Evolutionary conservation across 2,888 invertebrate species (phyloP).

Genomic region (Philhelius pedissequus): DNA sequence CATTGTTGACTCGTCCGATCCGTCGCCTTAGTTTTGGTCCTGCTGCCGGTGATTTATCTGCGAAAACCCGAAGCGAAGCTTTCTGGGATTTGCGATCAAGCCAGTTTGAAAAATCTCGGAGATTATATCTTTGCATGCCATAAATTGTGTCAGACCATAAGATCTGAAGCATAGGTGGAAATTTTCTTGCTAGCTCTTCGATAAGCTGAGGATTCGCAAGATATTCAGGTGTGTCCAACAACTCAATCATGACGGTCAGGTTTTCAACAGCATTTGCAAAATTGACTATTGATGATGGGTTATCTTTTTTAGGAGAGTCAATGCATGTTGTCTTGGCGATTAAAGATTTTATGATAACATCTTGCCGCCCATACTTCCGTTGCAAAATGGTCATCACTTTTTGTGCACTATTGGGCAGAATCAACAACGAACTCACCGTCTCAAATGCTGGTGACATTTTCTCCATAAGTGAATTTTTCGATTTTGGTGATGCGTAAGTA

Average conservation of each 20-base stretch:
- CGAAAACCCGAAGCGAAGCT: not conserved
- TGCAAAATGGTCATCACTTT: not conserved
- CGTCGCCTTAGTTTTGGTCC: not conserved
- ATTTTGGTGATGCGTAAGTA: not conserved
- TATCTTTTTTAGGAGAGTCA: not conserved
- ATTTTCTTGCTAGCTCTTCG: not conserved
- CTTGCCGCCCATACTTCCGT: not conserved
- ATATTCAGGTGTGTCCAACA: not conserved
- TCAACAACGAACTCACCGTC: not conserved
- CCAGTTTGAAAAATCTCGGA: not conserved
- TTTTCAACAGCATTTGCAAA: conserved; percentile 29
- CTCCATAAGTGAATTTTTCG: no score
- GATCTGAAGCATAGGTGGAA: not conserved
- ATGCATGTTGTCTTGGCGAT: not conserved
- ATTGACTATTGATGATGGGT: not conserved
- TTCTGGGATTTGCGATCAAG: not conserved
- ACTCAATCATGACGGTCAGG: conserved; percentile 7
- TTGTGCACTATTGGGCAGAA: no score
- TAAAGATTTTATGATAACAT: not conserved
- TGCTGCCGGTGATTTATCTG: not conserved
- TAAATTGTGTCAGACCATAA: not conserved
- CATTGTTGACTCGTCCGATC: not conserved
- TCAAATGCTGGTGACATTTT: no score
- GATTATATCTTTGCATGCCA: not conserved
- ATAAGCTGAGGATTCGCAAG: not conserved